phyloP scores from a whole-genome alignment of 2,888 invertebrate genomes.

The Chalcis sispes region DNA sequence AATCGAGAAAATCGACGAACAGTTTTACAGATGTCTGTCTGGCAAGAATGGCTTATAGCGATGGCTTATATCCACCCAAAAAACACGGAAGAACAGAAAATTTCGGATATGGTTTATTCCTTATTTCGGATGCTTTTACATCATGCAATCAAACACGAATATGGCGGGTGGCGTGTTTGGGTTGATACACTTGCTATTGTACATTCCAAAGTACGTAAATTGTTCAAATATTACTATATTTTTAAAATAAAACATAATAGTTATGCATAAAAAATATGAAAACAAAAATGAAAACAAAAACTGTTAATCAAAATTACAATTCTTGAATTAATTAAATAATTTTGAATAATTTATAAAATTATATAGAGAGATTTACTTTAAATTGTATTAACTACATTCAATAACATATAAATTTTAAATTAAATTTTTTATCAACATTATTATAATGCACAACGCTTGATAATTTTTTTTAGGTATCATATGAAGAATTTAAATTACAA shows the following conservation, averaged over 20 bases:
- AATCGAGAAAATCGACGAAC: slow-evolving; percentile 98
- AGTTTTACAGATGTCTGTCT: slow-evolving; percentile 99
- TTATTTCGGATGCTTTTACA: slow-evolving; percentile 98
- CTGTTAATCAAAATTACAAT: no score
- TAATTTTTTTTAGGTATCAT: slow-evolving; percentile 87
- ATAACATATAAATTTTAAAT: no score
- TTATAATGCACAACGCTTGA: no score
- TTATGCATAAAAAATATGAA: neutral
- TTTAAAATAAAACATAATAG: neutral
- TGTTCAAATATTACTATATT: slow-evolving; percentile 15
- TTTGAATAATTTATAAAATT: no score
- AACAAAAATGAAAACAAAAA: no score
- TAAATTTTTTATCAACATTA: no score
- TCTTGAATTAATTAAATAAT: no score
- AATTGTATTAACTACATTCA: no score
- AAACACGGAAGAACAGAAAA: slow-evolving; percentile 95
- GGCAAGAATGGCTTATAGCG: slow-evolving; percentile 99
- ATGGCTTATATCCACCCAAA: slow-evolving; percentile 99
- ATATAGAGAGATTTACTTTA: no score
- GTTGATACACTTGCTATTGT: slow-evolving; percentile 99
- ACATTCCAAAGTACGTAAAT: slow-evolving; percentile 91
- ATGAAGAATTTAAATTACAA: slow-evolving; percentile 98
- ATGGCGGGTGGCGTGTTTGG: slow-evolving; percentile 99
- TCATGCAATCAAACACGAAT: slow-evolving; percentile 99
- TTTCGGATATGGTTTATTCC: slow-evolving; percentile 98